phyloP scores from a whole-genome alignment of 2,797 vertebrate species.

The Pelochelys cantorii region DNA sequence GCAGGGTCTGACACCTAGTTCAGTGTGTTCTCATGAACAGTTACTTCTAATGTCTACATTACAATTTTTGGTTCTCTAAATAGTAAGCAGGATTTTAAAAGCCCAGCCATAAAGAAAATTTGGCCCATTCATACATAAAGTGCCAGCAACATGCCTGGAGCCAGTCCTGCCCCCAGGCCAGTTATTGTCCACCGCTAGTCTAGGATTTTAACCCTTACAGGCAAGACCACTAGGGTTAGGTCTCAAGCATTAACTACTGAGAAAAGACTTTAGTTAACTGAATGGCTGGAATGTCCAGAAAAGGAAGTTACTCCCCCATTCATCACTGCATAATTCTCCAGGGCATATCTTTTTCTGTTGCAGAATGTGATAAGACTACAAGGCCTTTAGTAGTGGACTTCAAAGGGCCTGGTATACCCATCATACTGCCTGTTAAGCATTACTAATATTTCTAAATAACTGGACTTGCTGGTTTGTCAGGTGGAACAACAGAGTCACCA shows the following conservation, averaged over 20 bases:
- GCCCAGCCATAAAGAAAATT: background rate
- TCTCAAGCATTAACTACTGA: too few relatives aligned
- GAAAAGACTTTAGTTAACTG: too few relatives aligned
- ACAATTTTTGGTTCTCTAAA: background rate
- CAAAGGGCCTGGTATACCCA: background rate
- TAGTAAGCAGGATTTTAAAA: background rate
- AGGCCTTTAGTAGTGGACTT: background rate
- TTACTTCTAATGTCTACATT: background rate
- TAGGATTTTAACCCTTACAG: too few relatives aligned
- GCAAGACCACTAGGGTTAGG: too few relatives aligned
- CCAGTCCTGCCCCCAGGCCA: too few relatives aligned
- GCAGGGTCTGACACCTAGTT: background rate
- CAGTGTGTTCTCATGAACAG: background rate
- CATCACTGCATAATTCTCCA: background rate
- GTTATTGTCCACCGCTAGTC: too few relatives aligned
- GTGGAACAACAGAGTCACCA: background rate
- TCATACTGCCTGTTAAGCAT: background rate
- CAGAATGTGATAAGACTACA: background rate
- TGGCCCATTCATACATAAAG: background rate
- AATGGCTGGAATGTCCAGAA: too few relatives aligned
- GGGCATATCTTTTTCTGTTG: background rate
- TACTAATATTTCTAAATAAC: background rate
- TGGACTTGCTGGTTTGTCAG: accelerated
- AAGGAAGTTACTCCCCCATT: too few relatives aligned
- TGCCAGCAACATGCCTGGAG: too few relatives aligned